Percentiles rank a stretch among this genome's conserved stretches.
These are phyloP conservation scores for Loriculus beryllinus DNA, from an alignment of 2,797 vertebrate species.

Conservation along the genomic window DNA sequence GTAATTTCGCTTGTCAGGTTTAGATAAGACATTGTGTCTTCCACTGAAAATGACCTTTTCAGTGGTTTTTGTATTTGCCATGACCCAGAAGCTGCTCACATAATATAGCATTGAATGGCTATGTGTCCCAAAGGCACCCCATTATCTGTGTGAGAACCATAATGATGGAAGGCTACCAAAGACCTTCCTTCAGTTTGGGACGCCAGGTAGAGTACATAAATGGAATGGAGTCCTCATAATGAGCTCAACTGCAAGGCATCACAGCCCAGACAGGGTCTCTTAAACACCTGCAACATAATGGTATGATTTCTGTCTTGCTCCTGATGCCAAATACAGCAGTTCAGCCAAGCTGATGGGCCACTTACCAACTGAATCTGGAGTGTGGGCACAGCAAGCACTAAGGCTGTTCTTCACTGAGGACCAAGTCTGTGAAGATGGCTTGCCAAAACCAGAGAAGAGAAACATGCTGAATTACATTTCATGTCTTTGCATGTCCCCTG, in stretches of 20 bases:
- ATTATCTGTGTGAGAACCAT: not conserved
- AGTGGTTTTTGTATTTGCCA: not conserved
- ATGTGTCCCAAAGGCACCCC: not conserved
- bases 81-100: not conserved
- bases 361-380: not conserved
- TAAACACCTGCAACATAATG: not conserved
- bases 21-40: not conserved
- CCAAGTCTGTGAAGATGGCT: not conserved
- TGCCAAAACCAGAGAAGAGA: not conserved
- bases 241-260: not conserved
- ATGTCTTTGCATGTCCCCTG: not conserved
- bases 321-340: not conserved
- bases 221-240: not conserved
- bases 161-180: not conserved
- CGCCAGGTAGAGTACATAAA: not conserved
- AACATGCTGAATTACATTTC: not conserved
- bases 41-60: not conserved
- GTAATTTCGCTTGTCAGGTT: conserved; percentile 12
- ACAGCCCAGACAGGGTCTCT: not conserved
- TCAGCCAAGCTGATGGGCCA: not conserved
- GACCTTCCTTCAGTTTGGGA: not conserved
- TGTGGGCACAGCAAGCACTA: not conserved
- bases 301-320: not conserved
- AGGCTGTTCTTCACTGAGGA: not conserved
- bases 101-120: not conserved